Conservation (phyloP, 2,113 vertebrate genomes). For the Percina caprodes region DNA sequence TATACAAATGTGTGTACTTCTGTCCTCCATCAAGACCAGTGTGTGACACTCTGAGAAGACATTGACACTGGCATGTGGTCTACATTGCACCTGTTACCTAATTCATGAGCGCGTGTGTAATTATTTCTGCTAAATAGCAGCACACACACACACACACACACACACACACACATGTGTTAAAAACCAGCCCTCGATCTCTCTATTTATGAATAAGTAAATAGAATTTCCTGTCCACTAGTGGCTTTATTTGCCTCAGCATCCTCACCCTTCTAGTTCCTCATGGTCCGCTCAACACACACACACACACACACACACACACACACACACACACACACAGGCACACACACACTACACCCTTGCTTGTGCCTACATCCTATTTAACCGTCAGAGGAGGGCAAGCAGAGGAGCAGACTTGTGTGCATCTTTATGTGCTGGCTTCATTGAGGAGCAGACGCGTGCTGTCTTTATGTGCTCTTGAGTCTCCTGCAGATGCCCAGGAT, state of each 20-base stretch:
- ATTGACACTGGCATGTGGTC: background rate
- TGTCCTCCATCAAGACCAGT: background rate
- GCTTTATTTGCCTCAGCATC: conserved; percentile 47
- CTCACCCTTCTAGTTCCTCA: conserved; percentile 36
- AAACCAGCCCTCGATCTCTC: conserved; percentile 37
- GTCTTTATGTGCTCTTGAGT: conserved; percentile 73
- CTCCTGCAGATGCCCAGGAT: conserved; percentile 66
- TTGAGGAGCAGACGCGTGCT: conserved; percentile 58
- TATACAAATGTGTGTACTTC: background rate
- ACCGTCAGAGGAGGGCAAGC: conserved; percentile 63
- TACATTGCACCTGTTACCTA: background rate
- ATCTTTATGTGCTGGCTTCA: too few relatives aligned
- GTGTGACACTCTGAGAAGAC: background rate
- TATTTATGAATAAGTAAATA: conserved; percentile 72
- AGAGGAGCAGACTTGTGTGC: too few relatives aligned
- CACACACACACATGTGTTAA: conserved; percentile 7
- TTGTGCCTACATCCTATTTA: conserved; percentile 78
- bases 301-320: too few relatives aligned
- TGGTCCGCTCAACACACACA: conserved; percentile 12
- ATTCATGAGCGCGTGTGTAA: background rate
- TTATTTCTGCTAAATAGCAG: conserved; percentile 6
- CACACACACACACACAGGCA: too few relatives aligned
- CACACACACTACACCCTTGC: too few relatives aligned
- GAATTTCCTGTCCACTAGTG: conserved; percentile 45
- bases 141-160: too few relatives aligned